Evolutionary conservation across 1,140 invertebrate species (phyloP).

Genomic region (Drosophila littoralis): DNA sequence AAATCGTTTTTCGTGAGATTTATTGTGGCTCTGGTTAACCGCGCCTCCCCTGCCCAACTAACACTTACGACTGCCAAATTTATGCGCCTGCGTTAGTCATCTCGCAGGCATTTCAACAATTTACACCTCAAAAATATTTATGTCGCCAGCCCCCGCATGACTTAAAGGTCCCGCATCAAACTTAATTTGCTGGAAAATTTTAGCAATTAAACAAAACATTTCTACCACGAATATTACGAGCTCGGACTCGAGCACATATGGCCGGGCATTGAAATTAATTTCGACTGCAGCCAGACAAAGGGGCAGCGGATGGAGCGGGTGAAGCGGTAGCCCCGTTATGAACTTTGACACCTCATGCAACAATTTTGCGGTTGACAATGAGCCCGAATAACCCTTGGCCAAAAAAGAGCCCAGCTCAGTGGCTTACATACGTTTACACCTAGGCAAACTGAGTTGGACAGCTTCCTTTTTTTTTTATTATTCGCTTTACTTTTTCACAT

Average conservation of each 20-base stretch:
- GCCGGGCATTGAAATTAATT: conserved; percentile 76
- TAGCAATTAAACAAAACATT: conserved; percentile 68
- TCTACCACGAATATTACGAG: conserved; percentile 5
- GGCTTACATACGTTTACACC: conserved; percentile 54
- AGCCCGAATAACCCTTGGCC: conserved; percentile 17
- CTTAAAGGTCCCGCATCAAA: conserved; percentile 48
- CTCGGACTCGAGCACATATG: conserved; percentile 20
- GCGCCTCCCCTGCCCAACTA: conserved; percentile 1
- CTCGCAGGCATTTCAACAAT: conserved; percentile 65
- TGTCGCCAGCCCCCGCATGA: conserved; percentile 19
- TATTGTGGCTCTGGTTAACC: conserved; percentile 79
- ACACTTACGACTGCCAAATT: conserved; percentile 43
- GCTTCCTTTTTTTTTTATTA: conserved; percentile 2
- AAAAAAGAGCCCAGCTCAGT: conserved; percentile 8
- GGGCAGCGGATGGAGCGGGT: background rate
- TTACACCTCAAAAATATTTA: conserved; percentile 63
- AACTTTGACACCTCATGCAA: conserved; percentile 84
- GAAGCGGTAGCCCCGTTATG: conserved; percentile 52
- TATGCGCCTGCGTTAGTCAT: conserved; percentile 76
- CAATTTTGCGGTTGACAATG: conserved; percentile 83
- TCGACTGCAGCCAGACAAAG: conserved; percentile 22
- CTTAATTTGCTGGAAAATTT: conserved; percentile 84
- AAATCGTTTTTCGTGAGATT: conserved; percentile 81
- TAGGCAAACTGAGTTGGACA: conserved; percentile 21
- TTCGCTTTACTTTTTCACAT: conserved; percentile 31